Base-by-base conservation (phyloP, 2,113 vertebrate species). In the Vanacampus margaritifer region DNA sequence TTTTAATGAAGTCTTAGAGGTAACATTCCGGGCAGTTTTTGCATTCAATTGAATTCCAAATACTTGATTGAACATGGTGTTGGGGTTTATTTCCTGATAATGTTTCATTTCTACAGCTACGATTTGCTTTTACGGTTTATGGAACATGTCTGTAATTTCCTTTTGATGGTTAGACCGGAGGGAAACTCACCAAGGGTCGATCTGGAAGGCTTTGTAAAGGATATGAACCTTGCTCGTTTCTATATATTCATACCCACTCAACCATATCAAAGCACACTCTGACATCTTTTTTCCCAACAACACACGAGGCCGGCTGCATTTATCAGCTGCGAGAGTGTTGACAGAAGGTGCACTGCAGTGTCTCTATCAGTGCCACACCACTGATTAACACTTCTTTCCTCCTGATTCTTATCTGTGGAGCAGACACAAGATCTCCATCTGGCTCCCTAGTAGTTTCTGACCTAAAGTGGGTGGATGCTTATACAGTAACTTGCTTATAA, bases 1-100 rank as follows among this genome's bases (percentile, higher is more conserved):
- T 62, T 84, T 78, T 73, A 78, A 78, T 80, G 64, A 81, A 67
- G 64, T 65, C 76, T 78, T 70, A 16, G 66, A 39, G 79, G 76
- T 61, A 69, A 70, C 69, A 79, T 75, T 76, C 73, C 46, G 65
- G 46, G 35, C 9, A 1, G 37, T 39, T 46, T 64, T 56, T 76
- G 45, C 48, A 74, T 72, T 64, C 45, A 71, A 77, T 69, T 36
- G 62, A 67, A 53, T 12, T 0, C 5, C 45, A 62, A 51, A 32
- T 65, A 63, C 10, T 50, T 1, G 61, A 72, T 70, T 36, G 51
- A 54, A 60, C 37, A 54, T 41, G 21, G 11, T 11, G 4, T 61
- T 65, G 21, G 39, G 1, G 39, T 50, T 66, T 11, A 45, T 58
- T 72, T 63, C 50, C 10, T n/a, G 21, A 35, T 35, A 19, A 10